A percentile compares a stretch with the other conserved stretches of the same genome.
Evolutionary conservation across 2,888 invertebrate species (phyloP).

Genomic region (Zonitis immaculata): DNA sequence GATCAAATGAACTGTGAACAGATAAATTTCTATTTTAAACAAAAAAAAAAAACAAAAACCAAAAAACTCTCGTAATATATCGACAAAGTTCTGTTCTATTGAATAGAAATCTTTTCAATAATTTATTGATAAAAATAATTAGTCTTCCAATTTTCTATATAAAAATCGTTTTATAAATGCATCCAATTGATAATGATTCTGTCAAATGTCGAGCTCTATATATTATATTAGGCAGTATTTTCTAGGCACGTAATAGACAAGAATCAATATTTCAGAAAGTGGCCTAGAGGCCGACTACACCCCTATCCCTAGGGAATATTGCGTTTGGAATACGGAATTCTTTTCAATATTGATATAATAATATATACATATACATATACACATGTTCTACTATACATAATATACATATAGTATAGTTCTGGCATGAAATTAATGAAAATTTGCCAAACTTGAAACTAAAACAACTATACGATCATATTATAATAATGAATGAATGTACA

Average conservation of each 20-base stretch:
- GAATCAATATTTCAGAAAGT: slow-evolving; percentile 44
- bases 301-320: slow-evolving; percentile 38
- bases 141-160: no score
- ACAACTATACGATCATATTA: no score
- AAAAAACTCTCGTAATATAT: neutral
- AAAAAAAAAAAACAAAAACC: neutral
- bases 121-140: no score
- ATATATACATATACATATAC: no score
- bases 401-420: no score
- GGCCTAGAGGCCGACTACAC: slow-evolving; percentile 39
- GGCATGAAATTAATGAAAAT: neutral
- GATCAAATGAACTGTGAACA: slow-evolving; percentile 16
- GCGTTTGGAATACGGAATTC: slow-evolving; percentile 40
- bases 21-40: neutral
- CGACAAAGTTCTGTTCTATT: neutral
- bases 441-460: neutral
- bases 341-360: slow-evolving; percentile 23
- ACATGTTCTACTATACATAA: neutral
- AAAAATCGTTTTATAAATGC: no score
- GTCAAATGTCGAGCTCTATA: neutral
- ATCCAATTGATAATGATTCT: neutral
- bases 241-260: slow-evolving; percentile 31
- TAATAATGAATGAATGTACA: no score
- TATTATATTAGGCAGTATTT: neutral
- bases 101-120: neutral